Conservation (phyloP, 2,113 vertebrate genomes). For the Lampris incognitus region DNA sequence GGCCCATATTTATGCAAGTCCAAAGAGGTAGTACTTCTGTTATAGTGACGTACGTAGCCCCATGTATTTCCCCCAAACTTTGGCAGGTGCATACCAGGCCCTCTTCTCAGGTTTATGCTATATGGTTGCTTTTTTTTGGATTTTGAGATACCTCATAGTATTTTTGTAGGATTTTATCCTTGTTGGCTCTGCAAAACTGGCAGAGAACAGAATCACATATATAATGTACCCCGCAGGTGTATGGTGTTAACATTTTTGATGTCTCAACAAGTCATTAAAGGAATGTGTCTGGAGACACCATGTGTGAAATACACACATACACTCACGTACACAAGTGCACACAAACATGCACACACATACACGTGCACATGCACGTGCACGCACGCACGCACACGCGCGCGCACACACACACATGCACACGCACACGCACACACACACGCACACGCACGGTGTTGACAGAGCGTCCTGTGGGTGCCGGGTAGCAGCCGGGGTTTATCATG, state of each 20-base stretch:
- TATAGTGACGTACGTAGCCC: conserved; percentile 68
- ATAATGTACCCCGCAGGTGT: not conserved
- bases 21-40: conserved; percentile 60
- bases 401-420: conserved; percentile 19
- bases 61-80: conserved; percentile 64
- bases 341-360: not conserved
- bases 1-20: conserved; percentile 37
- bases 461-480: conserved; percentile 67
- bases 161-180: not conserved
- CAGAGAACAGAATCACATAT: not conserved
- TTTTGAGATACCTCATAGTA: no score
- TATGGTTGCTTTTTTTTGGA: conserved; percentile 17
- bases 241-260: conserved; percentile 19
- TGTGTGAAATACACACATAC: conserved; percentile 40
- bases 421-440: conserved; percentile 21
- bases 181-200: not conserved
- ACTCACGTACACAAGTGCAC: not conserved
- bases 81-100: conserved; percentile 53
- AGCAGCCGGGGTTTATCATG: conserved; percentile 78
- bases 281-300: conserved; percentile 51
- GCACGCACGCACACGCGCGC: conserved; percentile 17
- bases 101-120: conserved; percentile 14
- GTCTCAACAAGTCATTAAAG: conserved; percentile 52
- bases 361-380: not conserved
- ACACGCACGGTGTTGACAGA: conserved; percentile 62